A percentile compares a stretch with the other conserved stretches of the same genome.
phyloP scores from a whole-genome alignment of 2,797 vertebrate genomes.

The Sebastes iracundus region DNA sequence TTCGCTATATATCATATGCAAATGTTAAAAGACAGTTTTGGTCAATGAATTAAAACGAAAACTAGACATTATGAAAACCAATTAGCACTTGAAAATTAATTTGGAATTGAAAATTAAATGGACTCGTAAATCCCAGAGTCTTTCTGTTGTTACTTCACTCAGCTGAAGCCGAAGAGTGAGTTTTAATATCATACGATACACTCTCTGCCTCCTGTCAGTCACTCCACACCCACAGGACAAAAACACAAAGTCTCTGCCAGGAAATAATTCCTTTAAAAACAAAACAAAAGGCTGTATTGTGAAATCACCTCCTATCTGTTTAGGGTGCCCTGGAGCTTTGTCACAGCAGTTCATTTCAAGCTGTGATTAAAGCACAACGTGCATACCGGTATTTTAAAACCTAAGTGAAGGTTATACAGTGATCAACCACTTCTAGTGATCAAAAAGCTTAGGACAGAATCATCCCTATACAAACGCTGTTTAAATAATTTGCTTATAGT shows the following conservation, averaged over 20 bases:
- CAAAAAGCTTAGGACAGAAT: too few species aligned
- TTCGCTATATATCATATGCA: neutral
- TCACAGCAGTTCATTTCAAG: neutral
- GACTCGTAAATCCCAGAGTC: neutral
- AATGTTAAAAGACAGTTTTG: neutral
- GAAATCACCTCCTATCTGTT: neutral
- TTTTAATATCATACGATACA: neutral
- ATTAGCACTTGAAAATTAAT: neutral
- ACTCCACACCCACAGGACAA: neutral
- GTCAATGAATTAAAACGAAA: neutral
- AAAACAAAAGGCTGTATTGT: neutral
- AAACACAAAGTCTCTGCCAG: neutral
- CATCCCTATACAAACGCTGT: too few species aligned
- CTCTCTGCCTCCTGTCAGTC: constrained; percentile 6
- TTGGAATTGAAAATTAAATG: neutral
- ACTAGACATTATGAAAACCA: neutral
- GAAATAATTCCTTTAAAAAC: neutral
- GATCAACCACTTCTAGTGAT: too few species aligned
- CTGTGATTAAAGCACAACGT: neutral
- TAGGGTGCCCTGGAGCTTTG: neutral
- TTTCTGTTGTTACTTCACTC: neutral
- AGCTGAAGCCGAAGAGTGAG: neutral
- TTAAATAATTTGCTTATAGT: too few species aligned
- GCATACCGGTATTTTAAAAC: neutral
- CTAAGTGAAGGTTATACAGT: neutral